Evolutionary conservation across 2,113 vertebrate species (phyloP).

Genomic region (Eurystomus gularis): DNA sequence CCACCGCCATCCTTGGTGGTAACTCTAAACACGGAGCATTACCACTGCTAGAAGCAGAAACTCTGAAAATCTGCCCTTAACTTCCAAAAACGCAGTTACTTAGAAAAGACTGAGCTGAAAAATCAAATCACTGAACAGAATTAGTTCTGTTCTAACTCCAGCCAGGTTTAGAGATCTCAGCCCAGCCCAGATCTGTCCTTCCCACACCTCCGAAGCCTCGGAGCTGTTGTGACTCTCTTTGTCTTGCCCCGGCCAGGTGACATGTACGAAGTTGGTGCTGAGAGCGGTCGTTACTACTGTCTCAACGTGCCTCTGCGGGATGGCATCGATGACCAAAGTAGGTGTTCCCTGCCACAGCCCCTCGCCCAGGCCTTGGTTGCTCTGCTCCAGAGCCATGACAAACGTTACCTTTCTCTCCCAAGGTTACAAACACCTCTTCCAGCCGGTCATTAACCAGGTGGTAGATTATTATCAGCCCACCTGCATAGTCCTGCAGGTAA

Average conservation of each 20-base stretch:
- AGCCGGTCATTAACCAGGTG: slow-evolving; percentile 98
- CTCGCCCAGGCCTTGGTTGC: not conserved
- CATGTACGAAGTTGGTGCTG: slow-evolving; percentile 98
- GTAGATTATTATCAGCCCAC: slow-evolving; percentile 98
- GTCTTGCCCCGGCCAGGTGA: slow-evolving; percentile 80
- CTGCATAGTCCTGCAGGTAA: slow-evolving; percentile 96
- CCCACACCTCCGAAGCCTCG: not conserved
- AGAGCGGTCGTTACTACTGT: slow-evolving; percentile 97
- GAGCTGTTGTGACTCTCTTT: not conserved
- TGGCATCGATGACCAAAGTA: slow-evolving; percentile 96
- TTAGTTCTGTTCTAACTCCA: not conserved
- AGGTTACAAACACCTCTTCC: slow-evolving; percentile 98
- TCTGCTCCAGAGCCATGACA: slow-evolving; percentile 34
- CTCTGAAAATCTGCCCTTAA: too few species aligned
- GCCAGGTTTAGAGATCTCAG: not conserved
- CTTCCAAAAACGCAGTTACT: too few species aligned
- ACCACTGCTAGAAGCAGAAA: too few species aligned
- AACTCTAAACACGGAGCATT: too few species aligned
- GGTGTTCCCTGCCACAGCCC: not conserved
- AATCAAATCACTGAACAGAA: not conserved
- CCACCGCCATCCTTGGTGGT: too few species aligned
- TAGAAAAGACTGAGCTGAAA: not conserved
- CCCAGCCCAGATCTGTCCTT: not conserved
- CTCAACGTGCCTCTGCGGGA: slow-evolving; percentile 95
- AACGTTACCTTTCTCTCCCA: slow-evolving; percentile 42